These are phyloP conservation scores for Gorsachius goisagi DNA, from an alignment of 2,113 vertebrate genomes.

Conservation along the genomic window DNA sequence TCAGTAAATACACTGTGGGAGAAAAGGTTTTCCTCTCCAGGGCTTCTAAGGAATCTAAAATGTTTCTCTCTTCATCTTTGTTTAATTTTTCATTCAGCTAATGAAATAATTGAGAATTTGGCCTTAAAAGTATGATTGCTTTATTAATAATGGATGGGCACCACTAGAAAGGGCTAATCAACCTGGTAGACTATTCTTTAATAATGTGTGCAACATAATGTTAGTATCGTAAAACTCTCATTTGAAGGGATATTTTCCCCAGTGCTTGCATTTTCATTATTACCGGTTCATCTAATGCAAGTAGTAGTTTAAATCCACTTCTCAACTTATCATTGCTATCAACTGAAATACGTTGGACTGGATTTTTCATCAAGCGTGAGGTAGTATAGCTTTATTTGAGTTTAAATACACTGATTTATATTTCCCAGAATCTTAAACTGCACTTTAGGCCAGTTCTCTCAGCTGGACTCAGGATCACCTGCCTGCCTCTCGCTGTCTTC, in stretches of 20 bases:
- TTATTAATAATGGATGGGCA: conserved; percentile 51
- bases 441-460: background rate
- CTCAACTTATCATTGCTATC: background rate
- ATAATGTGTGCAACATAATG: background rate
- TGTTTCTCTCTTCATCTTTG: conserved; percentile 13
- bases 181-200: conserved; percentile 19
- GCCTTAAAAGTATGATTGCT: conserved; percentile 13
- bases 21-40: background rate
- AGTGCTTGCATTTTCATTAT: conserved; percentile 1
- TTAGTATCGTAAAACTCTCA: background rate
- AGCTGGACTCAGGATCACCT: fast-evolving
- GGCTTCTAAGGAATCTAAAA: background rate
- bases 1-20: background rate
- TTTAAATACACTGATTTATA: background rate
- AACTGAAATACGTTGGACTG: background rate
- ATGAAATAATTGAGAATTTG: conserved; percentile 46
- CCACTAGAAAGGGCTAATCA: conserved; percentile 44
- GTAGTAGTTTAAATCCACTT: background rate
- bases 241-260: background rate
- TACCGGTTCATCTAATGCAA: background rate
- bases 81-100: conserved; percentile 34
- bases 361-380: background rate
- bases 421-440: background rate
- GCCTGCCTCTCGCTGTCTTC: background rate
- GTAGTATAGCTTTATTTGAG: background rate